Conservation (phyloP, 2,888 invertebrate species). For the Apomyelois bistriatella region DNA sequence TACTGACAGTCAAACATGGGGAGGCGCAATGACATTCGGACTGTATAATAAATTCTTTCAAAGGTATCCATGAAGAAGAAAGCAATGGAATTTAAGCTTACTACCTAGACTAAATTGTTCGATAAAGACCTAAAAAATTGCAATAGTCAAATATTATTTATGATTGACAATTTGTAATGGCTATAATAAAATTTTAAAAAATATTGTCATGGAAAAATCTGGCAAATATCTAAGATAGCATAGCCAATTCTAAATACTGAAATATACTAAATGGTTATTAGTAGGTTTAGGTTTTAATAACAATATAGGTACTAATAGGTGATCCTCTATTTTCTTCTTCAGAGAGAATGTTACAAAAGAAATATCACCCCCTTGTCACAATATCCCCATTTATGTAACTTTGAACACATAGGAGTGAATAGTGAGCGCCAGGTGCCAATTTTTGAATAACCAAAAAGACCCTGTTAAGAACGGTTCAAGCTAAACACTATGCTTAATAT, state of each 20-base stretch:
- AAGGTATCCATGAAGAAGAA: slow-evolving; percentile 24
- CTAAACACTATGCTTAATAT: slow-evolving; percentile 39
- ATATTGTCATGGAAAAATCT: too few species aligned
- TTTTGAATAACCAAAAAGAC: slow-evolving; percentile 65
- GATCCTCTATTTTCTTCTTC: neutral
- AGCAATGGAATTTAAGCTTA: neutral
- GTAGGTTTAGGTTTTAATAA: too few species aligned
- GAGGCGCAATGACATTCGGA: slow-evolving; percentile 37
- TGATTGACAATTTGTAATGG: too few species aligned
- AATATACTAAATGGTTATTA: too few species aligned
- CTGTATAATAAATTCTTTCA: slow-evolving; percentile 59
- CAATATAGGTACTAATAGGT: too few species aligned
- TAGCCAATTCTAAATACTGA: too few species aligned
- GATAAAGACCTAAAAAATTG: too few species aligned
- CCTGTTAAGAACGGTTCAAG: slow-evolving; percentile 52
- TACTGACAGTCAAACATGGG: slow-evolving; percentile 51
- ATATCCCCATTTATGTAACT: slow-evolving; percentile 32
- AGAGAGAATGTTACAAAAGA: slow-evolving; percentile 41
- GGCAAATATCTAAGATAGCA: too few species aligned
- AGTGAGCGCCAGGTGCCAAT: slow-evolving; percentile 49
- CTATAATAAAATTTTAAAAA: too few species aligned
- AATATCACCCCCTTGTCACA: slow-evolving; percentile 43
- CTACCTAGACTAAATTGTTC: too few species aligned
- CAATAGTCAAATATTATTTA: too few species aligned
- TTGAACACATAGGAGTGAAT: slow-evolving; percentile 43